These are phyloP conservation scores for Lordiphosa fenestrarum DNA, from an alignment of 2,888 invertebrate species.

Conservation along the genomic window DNA sequence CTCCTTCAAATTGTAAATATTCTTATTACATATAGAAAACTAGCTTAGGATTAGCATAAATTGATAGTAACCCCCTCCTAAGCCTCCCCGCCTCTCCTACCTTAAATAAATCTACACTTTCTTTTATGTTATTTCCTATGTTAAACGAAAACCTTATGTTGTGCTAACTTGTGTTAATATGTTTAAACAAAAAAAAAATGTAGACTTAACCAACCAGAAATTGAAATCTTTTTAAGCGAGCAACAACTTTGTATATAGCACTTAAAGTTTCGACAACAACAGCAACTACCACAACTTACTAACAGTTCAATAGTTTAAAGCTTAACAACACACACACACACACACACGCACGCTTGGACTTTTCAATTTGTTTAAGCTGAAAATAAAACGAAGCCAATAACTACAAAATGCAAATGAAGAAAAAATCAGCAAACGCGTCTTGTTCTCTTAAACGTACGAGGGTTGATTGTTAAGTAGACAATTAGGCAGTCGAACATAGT, in stretches of 20 bases:
- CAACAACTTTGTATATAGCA: conserved; percentile 22
- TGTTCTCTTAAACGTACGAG: conserved; percentile 9
- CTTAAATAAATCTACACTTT: neutral
- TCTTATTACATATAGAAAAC: neutral
- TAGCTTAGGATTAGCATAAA: no score
- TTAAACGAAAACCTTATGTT: conserved; percentile 19
- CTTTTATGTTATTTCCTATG: no score
- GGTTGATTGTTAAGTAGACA: neutral
- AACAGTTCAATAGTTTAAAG: conserved; percentile 36
- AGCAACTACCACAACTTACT: conserved; percentile 10
- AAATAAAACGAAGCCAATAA: conserved; percentile 21
- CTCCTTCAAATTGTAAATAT: conserved; percentile 25
- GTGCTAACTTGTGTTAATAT: conserved; percentile 41
- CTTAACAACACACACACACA: conserved; percentile 17
- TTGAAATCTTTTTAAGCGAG: conserved; percentile 1
- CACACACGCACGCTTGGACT: conserved; percentile 23
- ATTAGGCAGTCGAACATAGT: no score
- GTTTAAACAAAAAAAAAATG: conserved; percentile 17
- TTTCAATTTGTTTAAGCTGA: conserved; percentile 40
- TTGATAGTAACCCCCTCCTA: neutral
- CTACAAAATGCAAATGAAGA: conserved; percentile 4
- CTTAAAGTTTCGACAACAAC: conserved; percentile 21
- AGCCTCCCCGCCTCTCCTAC: neutral
- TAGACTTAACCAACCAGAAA: conserved; percentile 10
- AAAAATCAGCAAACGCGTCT: conserved; percentile 21